Base-by-base conservation (phyloP, 2,888 invertebrate species). In the Tholera decimalis region DNA sequence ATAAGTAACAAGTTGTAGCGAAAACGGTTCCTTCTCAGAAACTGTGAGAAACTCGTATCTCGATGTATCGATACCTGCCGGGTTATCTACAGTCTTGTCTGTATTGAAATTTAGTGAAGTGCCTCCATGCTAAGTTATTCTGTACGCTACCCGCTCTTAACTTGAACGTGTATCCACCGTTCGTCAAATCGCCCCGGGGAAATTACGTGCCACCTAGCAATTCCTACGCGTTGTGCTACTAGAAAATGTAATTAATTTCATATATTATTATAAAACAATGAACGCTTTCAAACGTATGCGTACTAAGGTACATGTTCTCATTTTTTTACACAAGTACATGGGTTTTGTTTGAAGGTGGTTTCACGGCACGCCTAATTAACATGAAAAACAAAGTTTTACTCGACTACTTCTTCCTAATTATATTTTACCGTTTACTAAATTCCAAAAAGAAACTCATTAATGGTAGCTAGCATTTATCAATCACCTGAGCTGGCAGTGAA, bases 241-340 rank as follows among this genome's bases (percentile, higher is more conserved):
- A 87, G 86, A 88, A 89, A 90, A 89, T 88, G 85, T 89, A 90
- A 92, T 92, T 92, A 90, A 88, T 88, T 90, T 89, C 76, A 83
- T 83, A 82, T 82, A 82, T 77, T 79, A 73, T 80, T 71, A 70
- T 84, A 82, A 86, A 88, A 87, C 88, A 87, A 86, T 85, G 81
- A 86, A 85, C 77, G 76, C 80, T 82, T 82, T 72, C 51, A 67
- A 80, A 74, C 37, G 37, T 72, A 51, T 64, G 73, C 78, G 69
- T 81, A 77, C 46, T n/a, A n/a, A n/a, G 35, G 41, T 63, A 65
- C 39, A 49, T 46, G 24, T 67, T 55, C 26, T 62, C 20, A 56
- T 46, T 50, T 53, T 35, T 60, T 61, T 49, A 59, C 35, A 51
- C 28, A 46, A 24, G 35, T 59, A 58, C 41, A 58, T 47, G 18